phyloP scores from a whole-genome alignment of 1,140 invertebrate genomes.

The Bactericera cockerelli region DNA sequence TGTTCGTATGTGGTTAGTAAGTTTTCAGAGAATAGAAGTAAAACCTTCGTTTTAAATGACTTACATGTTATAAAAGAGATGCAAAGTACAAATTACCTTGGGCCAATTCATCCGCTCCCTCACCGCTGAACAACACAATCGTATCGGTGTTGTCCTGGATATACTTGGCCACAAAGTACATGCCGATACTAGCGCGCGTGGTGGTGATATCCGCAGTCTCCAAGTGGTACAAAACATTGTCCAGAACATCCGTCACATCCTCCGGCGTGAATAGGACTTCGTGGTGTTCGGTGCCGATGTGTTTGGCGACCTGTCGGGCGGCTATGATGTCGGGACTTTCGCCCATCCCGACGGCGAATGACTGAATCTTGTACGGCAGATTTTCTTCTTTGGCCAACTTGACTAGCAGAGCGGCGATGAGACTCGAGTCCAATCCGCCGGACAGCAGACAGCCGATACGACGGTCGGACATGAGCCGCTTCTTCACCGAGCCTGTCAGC shows the following conservation, averaged over 20 bases:
- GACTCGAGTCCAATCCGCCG: constrained; percentile 80
- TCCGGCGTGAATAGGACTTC: constrained; percentile 67
- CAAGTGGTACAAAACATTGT: constrained; percentile 68
- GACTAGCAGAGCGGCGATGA: constrained; percentile 61
- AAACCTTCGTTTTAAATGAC: too few species aligned
- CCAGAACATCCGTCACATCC: constrained; percentile 54
- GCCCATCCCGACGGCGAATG: constrained; percentile 76
- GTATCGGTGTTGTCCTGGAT: constrained; percentile 52
- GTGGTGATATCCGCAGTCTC: constrained; percentile 86
- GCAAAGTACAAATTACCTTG: too few species aligned
- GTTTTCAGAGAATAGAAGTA: too few species aligned
- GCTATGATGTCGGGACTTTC: constrained; percentile 70
- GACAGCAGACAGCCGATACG: constrained; percentile 53
- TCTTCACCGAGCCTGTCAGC: constrained; percentile 45
- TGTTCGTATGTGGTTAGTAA: too few species aligned
- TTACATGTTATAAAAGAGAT: too few species aligned
- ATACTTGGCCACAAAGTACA: constrained; percentile 57
- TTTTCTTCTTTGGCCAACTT: constrained; percentile 44
- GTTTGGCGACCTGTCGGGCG: constrained; percentile 65
- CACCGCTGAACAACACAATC: constrained; percentile 70
- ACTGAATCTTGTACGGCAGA: constrained; percentile 53
- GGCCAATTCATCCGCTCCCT: constrained; percentile 78
- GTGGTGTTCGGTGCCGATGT: constrained; percentile 74
- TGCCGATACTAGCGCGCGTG: constrained; percentile 61
- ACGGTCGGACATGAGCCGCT: constrained; percentile 54